A percentile compares a stretch with the other conserved stretches of the same genome.
phyloP scores from a whole-genome alignment of 2,113 vertebrate species.

The Plectropomus leopardus region DNA sequence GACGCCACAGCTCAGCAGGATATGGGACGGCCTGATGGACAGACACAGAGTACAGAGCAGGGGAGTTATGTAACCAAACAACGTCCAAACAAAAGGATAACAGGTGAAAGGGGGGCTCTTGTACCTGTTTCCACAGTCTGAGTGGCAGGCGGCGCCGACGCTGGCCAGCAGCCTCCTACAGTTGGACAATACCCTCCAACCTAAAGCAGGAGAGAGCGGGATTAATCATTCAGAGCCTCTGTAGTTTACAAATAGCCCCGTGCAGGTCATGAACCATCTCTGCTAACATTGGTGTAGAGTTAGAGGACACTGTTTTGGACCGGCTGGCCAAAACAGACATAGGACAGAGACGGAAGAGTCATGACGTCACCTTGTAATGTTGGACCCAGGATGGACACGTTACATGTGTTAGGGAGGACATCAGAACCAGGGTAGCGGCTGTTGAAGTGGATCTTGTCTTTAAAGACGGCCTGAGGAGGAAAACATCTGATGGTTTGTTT shows the following conservation, averaged over 20 bases:
- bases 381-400: slow-evolving; percentile 92
- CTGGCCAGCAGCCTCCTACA: slow-evolving; percentile 91
- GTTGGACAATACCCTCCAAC: slow-evolving; percentile 87
- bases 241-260: slow-evolving; percentile 70
- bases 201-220: slow-evolving; percentile 77
- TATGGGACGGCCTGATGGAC: slow-evolving; percentile 88
- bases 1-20: slow-evolving; percentile 92
- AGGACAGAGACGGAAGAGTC: slow-evolving; percentile 6
- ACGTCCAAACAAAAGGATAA: not conserved
- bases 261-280: slow-evolving; percentile 61
- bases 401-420: slow-evolving; percentile 94
- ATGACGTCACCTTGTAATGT: slow-evolving; percentile 88
- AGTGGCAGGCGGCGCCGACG: slow-evolving; percentile 95
- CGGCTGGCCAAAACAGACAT: slow-evolving; percentile 18
- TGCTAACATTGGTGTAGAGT: slow-evolving; percentile 48
- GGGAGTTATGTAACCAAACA: slow-evolving; percentile 9
- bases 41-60: not conserved
- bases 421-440: slow-evolving; percentile 86
- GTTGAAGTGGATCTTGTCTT: slow-evolving; percentile 89
- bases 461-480: slow-evolving; percentile 86
- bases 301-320: slow-evolving; percentile 29
- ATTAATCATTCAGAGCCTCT: slow-evolving; percentile 75
- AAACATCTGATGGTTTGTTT: not conserved
- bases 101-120: slow-evolving; percentile 2
- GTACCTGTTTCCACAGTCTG: slow-evolving; percentile 89